phyloP scores from a whole-genome alignment of 2,797 vertebrate genomes.

The Epinephelus coioides region DNA sequence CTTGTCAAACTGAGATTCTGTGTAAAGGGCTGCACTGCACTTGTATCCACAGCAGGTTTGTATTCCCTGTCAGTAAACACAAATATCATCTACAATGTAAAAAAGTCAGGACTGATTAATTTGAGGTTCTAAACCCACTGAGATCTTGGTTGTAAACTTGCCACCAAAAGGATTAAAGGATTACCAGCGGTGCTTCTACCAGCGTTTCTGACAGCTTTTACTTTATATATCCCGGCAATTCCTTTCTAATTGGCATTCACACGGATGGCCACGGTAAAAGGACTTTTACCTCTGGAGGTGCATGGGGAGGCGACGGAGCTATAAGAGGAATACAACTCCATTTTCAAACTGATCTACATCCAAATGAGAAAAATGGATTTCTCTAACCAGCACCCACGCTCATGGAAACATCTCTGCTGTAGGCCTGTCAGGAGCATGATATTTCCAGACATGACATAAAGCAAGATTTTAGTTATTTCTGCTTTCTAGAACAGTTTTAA shows the following conservation, averaged over 20 bases:
- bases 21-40: conserved; percentile 9
- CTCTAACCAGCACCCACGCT: conserved; percentile 37
- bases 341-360: conserved; percentile 56
- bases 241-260: conserved; percentile 46
- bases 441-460: conserved; percentile 16
- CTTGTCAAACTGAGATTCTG: conserved; percentile 41
- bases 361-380: conserved; percentile 72
- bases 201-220: conserved; percentile 30
- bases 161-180: conserved; percentile 43
- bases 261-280: not conserved
- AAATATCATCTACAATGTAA: conserved; percentile 27
- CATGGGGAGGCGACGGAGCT: conserved; percentile 39
- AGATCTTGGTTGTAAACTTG: conserved; percentile 46
- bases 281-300: conserved; percentile 28
- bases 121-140: conserved; percentile 15
- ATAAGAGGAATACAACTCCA: conserved; percentile 50
- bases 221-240: conserved; percentile 23
- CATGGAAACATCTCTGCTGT: conserved; percentile 46
- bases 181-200: conserved; percentile 28
- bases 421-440: conserved; percentile 22
- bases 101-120: conserved; percentile 47
- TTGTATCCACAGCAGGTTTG: conserved; percentile 41
- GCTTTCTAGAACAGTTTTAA: conserved; percentile 6
- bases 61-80: conserved; percentile 44
- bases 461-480: not conserved